Evolutionary conservation across 2,113 vertebrate genomes (phyloP).

Genomic region (Dunckerocampus dactyliophorus): DNA sequence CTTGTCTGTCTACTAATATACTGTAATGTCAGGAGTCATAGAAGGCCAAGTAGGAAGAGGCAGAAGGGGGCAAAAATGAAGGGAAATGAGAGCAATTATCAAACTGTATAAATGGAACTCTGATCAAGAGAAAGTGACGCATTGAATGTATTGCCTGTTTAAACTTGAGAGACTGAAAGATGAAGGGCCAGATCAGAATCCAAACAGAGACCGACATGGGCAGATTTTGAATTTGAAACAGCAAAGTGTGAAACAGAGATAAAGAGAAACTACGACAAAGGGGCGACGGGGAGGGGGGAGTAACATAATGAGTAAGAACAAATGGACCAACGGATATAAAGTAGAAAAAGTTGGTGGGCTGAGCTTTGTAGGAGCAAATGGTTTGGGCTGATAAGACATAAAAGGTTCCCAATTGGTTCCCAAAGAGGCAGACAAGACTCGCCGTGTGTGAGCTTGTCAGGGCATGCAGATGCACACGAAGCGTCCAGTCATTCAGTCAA

Average conservation of each 20-base stretch:
- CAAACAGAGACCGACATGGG: slow-evolving; percentile 22
- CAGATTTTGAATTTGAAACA: slow-evolving; percentile 11
- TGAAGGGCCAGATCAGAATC: slow-evolving; percentile 36
- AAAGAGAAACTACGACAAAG: slow-evolving; percentile 16
- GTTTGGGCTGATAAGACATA: slow-evolving; percentile 60
- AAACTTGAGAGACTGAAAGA: slow-evolving; percentile 8
- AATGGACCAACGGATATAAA: slow-evolving; percentile 15
- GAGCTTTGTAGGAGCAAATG: slow-evolving; percentile 58
- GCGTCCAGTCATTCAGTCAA: slow-evolving; percentile 21
- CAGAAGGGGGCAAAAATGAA: slow-evolving; percentile 4
- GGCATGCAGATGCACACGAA: slow-evolving; percentile 14
- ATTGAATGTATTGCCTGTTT: neutral
- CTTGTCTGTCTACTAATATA: slow-evolving; percentile 8
- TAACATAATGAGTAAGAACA: slow-evolving; percentile 7
- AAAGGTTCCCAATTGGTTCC: slow-evolving; percentile 43
- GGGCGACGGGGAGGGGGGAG: neutral
- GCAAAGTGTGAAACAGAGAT: slow-evolving; percentile 16
- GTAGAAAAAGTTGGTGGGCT: slow-evolving; percentile 13
- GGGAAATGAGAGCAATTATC: neutral
- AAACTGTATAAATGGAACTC: too few relatives aligned
- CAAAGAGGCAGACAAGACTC: slow-evolving; percentile 42
- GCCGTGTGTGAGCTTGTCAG: slow-evolving; percentile 34
- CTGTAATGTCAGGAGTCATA: too few relatives aligned
- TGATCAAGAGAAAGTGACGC: neutral
- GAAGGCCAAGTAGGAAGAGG: neutral